Evolutionary conservation across 2,888 invertebrate species (phyloP), one percentile per base, ranked within the genome.

Genomic region (Parascotia fuliginaria): DNA sequence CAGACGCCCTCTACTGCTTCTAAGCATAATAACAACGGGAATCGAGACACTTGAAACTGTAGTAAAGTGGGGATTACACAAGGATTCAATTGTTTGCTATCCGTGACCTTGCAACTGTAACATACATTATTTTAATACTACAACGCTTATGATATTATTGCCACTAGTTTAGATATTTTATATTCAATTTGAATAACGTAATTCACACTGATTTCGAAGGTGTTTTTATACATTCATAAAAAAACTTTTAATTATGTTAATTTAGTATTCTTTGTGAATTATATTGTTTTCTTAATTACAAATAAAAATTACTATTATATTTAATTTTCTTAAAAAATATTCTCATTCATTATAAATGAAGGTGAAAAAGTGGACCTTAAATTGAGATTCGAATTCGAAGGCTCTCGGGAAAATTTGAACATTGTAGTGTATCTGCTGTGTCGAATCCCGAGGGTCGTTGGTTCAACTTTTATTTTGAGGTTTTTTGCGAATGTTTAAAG

Each of bases 21-120:
- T 51, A 65, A 74, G 72, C 67, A 70, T 65, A 68, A 70, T 73
- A 75, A 75, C 70, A 58, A 65, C 59, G 55, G 40, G 55, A 66
- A 72, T 70, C 62, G 70, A 67, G 70, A 69, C 65, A 68, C 72
- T 75, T 61, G 68, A 75, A 75, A 74, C 70, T 70, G 71, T 70
- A 65, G 68, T 69, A 62, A 67, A 73, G 68, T 55, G 57, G 63
- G 72, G 75, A 79, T 79, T 77, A 79, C 69, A 69, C 45, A 63
- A 68, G 72, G 72, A 77, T 74, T 60, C 73, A 61, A 50, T 73
- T 81, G 82, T 85, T 80, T 81, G 80, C 65, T 47, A 56, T 59
- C 60, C 82, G 82, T 83, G 81, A 76, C 79, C 77, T 80, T 78
- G 72, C 82, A 82, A 74, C 64, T 53, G 45, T 60, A 63, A 52